Percentiles rank a stretch among this genome's conserved stretches.
phyloP scores from a whole-genome alignment of 2,797 vertebrate genomes.

The Tangara arthus region DNA sequence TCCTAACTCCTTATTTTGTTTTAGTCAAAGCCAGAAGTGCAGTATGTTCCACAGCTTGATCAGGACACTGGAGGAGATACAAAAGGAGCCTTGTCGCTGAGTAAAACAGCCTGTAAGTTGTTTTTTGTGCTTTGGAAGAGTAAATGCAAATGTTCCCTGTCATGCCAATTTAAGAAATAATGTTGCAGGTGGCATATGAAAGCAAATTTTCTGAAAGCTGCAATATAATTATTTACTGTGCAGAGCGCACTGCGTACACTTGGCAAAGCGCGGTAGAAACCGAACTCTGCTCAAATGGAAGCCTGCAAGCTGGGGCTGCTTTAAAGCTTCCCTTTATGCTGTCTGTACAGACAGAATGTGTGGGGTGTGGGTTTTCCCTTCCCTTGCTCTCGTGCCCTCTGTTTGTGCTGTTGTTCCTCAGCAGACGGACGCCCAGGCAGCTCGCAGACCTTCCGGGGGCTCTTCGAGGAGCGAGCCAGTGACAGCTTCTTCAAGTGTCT shows the following conservation, averaged over 20 bases:
- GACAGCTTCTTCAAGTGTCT: conserved; percentile 79
- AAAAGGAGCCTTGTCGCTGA: conserved; percentile 74
- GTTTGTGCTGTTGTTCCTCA: conserved; percentile 42
- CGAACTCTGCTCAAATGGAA: not conserved
- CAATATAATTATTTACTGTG: not conserved
- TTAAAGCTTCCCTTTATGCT: not conserved
- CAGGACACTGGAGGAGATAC: conserved; percentile 76
- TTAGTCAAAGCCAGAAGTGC: conserved; percentile 90
- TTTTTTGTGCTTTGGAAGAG: not conserved
- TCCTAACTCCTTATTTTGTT: conserved; percentile 62
- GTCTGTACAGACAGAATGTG: not conserved
- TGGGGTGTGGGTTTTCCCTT: not conserved
- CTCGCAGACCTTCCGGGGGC: conserved; percentile 33
- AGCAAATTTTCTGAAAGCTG: not conserved
- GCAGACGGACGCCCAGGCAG: conserved; percentile 59
- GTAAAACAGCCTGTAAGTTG: conserved; percentile 82
- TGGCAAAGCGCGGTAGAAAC: not conserved
- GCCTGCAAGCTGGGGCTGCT: not conserved
- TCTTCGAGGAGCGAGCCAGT: conserved; percentile 69
- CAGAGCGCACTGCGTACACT: not conserved
- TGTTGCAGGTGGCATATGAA: not conserved
- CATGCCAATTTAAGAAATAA: not conserved
- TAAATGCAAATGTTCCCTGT: not conserved
- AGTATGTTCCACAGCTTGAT: conserved; percentile 83
- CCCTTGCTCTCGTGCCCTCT: not conserved